Percentiles rank a stretch among this genome's conserved stretches.
Conservation (phyloP, 2,113 vertebrate species). For the Salvelinus namaycush region DNA sequence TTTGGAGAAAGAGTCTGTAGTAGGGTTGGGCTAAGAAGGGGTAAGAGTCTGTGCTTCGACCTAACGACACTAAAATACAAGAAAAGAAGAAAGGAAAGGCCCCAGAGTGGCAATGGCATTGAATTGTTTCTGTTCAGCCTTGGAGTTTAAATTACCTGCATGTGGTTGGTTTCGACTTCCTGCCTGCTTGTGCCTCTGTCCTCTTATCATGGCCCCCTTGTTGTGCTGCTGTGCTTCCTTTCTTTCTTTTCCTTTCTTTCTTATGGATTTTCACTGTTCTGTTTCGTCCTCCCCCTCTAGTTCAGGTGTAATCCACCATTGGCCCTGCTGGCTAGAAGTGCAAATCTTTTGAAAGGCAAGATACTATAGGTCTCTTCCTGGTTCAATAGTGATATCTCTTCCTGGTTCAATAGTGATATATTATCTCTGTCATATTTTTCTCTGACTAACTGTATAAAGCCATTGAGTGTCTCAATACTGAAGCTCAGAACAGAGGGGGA, state of each 20-base stretch:
- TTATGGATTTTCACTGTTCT: constrained; percentile 28
- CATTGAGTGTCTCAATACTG: neutral
- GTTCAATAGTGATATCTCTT: neutral
- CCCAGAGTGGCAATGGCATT: constrained; percentile 58
- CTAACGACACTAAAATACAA: constrained; percentile 52
- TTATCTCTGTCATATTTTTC: neutral
- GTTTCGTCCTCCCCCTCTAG: constrained; percentile 66
- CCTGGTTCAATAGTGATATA: neutral
- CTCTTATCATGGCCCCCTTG: constrained; percentile 51
- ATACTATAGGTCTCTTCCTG: neutral
- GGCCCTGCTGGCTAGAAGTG: constrained; percentile 7
- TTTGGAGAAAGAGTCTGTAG: constrained; percentile 23
- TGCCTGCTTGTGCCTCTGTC: constrained; percentile 27
- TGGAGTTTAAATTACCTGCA: constrained; percentile 85
- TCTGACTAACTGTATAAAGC: neutral
- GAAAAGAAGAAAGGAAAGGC: constrained; percentile 2
- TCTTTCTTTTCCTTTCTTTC: constrained; percentile 21
- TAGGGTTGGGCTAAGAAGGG: constrained; percentile 24
- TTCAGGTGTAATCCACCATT: constrained; percentile 6
- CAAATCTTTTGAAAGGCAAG: constrained; percentile 2
- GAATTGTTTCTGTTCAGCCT: constrained; percentile 79
- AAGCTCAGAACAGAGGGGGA: constrained; percentile 58
- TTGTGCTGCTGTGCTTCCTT: constrained; percentile 38
- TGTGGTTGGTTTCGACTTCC: constrained; percentile 66
- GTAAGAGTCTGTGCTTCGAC: constrained; percentile 55